A percentile compares a stretch with the other conserved stretches of the same genome.
phyloP scores from a whole-genome alignment of 2,113 vertebrate genomes.

The Equus quagga region DNA sequence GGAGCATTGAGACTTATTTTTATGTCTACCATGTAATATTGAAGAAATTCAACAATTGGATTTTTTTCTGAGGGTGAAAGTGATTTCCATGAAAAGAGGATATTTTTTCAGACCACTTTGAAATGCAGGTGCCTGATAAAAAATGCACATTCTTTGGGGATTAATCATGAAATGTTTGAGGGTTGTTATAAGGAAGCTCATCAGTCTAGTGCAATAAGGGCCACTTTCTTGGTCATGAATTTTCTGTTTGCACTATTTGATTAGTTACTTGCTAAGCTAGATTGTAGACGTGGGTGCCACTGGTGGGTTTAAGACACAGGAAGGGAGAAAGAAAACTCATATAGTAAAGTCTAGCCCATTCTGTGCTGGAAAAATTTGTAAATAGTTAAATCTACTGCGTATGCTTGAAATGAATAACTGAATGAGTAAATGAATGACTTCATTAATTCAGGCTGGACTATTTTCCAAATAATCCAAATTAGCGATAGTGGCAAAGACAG shows the following conservation, averaged over 20 bases:
- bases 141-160: not conserved
- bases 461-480: not conserved
- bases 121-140: constrained; percentile 39
- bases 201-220: constrained; percentile 33
- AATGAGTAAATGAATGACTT: not conserved
- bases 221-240: not conserved
- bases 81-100: not conserved
- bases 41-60: not conserved
- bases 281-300: not conserved
- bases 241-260: not conserved
- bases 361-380: not conserved
- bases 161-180: constrained; percentile 50
- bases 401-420: not conserved
- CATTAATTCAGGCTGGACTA: not conserved
- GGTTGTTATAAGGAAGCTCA: constrained; percentile 41
- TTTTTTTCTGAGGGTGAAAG: not conserved
- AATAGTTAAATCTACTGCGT: not conserved
- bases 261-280: not conserved
- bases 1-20: not conserved
- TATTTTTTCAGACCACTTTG: not conserved
- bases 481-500: not conserved
- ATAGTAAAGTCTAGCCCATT: not conserved
- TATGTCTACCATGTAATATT: not conserved
- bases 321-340: not conserved
- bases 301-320: not conserved